Evolutionary conservation across 2,113 vertebrate genomes (phyloP).

Genomic region (Heterotis niloticus): DNA sequence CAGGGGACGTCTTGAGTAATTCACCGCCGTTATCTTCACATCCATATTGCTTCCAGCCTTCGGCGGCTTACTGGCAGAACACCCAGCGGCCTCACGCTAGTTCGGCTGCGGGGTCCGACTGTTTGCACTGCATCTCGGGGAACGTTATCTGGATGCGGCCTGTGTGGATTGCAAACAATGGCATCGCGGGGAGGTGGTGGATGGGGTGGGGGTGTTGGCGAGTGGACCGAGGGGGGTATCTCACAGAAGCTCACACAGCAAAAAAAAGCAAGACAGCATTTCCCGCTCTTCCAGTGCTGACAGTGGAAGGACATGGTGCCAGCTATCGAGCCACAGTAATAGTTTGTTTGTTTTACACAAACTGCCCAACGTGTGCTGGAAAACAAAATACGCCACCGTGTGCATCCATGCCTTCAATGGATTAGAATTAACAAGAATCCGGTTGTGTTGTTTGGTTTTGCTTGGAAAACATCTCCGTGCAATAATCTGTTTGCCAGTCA

Average conservation of each 20-base stretch:
- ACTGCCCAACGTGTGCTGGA: conserved; percentile 2
- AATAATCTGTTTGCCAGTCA: background rate
- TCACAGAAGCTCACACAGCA: background rate
- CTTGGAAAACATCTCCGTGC: background rate
- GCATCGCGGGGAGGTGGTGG: conserved; percentile 8
- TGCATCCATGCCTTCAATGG: background rate
- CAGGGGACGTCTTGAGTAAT: conserved; percentile 20
- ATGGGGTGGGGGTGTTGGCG: background rate
- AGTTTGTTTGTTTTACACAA: conserved; percentile 18
- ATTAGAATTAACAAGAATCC: background rate
- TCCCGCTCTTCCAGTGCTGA: background rate
- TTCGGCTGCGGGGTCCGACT: conserved; percentile 25
- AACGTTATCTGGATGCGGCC: conserved; percentile 38
- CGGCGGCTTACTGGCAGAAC: conserved; percentile 22
- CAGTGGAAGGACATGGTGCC: background rate
- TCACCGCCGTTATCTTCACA: conserved; percentile 31
- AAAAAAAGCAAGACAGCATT: background rate
- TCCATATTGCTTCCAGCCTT: conserved; percentile 23
- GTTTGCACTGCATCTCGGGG: conserved; percentile 28
- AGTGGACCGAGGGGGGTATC: background rate
- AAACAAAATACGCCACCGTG: conserved; percentile 5
- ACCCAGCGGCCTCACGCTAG: conserved; percentile 20
- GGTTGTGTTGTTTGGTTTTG: background rate
- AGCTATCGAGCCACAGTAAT: conserved; percentile 6
- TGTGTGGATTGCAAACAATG: conserved; percentile 32